phyloP scores from a whole-genome alignment of 1,140 invertebrate species.

The Calliopsis andreniformis region DNA sequence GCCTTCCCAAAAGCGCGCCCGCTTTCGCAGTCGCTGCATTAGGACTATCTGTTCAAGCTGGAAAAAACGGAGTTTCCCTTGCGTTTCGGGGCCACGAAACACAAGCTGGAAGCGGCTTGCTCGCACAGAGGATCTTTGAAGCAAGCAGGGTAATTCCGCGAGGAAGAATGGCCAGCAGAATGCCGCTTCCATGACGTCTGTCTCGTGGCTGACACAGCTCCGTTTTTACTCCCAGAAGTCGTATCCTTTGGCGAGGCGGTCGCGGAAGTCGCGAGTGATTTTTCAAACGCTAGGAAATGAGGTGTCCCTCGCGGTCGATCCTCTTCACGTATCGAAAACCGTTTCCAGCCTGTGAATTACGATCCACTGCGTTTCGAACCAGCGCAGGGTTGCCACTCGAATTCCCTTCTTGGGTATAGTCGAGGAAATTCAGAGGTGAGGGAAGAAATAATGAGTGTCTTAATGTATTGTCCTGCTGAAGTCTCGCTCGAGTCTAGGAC shows the following conservation, averaged over 20 bases:
- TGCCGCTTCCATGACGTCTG: not conserved
- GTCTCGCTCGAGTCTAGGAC: no score
- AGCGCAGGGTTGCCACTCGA: no score
- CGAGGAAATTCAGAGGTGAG: no score
- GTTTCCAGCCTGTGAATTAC: not conserved
- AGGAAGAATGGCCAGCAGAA: not conserved
- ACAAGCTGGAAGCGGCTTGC: not conserved
- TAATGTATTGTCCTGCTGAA: no score
- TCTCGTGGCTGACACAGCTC: not conserved
- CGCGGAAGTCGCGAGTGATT: conserved; percentile 37
- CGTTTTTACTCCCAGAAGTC: conserved; percentile 20
- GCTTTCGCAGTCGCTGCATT: not conserved
- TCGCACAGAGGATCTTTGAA: not conserved
- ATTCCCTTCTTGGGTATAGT: no score
- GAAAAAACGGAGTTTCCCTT: not conserved
- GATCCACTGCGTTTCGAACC: not conserved
- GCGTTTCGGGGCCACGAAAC: not conserved
- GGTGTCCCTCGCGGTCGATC: conserved; percentile 32
- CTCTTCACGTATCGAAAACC: conserved; percentile 16
- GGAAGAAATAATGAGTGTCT: no score
- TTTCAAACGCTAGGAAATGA: conserved; percentile 47
- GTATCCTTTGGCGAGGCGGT: no score
- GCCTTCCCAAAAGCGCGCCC: not conserved
- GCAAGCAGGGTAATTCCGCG: not conserved
- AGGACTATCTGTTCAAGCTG: not conserved